Conservation (phyloP, 2,113 vertebrate species). For the Thamnophis sirtalis region DNA sequence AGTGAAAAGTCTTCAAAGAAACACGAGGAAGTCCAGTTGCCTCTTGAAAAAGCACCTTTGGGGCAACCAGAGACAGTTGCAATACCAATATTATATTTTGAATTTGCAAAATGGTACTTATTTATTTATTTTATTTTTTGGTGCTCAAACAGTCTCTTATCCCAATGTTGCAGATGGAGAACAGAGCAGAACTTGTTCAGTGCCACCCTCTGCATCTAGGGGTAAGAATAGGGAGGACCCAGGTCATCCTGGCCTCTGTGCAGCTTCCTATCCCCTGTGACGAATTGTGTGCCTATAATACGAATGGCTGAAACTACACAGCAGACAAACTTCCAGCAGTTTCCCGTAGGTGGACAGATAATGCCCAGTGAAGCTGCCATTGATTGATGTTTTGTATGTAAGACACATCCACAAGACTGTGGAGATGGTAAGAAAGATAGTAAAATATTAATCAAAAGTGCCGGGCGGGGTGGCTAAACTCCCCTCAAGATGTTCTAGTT, state of each 20-base stretch:
- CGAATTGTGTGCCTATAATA: background rate
- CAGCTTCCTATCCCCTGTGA: background rate
- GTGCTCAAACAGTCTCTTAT: background rate
- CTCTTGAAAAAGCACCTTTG: too few species aligned
- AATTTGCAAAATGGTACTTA: background rate
- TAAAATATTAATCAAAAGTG: slow-evolving; percentile 27
- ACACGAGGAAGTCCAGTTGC: too few species aligned
- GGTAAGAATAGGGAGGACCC: background rate
- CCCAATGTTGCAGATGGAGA: background rate
- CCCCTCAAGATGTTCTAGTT: background rate
- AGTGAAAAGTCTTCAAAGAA: too few species aligned
- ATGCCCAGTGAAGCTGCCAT: background rate
- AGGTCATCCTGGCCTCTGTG: background rate
- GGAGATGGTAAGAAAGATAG: background rate
- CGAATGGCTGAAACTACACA: background rate
- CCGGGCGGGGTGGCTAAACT: background rate
- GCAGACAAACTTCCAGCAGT: background rate
- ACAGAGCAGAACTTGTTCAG: background rate
- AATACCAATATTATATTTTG: background rate
- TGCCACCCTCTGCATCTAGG: background rate
- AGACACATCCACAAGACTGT: background rate
- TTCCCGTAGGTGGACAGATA: background rate
- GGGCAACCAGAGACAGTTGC: background rate
- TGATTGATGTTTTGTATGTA: slow-evolving; percentile 11
- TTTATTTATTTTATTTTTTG: background rate